Evolutionary conservation across 2,113 vertebrate genomes (phyloP), one percentile per base, ranked within the genome.

Genomic region (Notothenia rossii): DNA sequence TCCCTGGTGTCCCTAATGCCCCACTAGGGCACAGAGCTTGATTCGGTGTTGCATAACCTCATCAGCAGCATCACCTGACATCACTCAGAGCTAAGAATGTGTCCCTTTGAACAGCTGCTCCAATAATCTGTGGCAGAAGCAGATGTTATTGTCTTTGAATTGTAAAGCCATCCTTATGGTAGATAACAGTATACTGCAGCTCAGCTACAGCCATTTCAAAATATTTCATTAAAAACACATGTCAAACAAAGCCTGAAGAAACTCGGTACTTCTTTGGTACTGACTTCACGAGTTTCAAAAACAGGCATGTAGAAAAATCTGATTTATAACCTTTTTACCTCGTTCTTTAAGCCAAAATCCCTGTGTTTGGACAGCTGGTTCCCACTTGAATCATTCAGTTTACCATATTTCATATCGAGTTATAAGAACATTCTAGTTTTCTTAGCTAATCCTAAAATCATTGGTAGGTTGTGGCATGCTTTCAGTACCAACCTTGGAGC

Each of bases 91-190:
- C 67, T 68, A 56, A 36, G 17, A 65, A 65, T 56, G 18, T 10
- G 65, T 81, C 54, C 78, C 50, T 20, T 7, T 7, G 18, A 22
- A 71, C 79, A 65, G 63, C 68, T 85, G 79, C 82, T 76, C 80
- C 14, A 22, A 2, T 48, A 0, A 29, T 10, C 50, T 36, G n/a
- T 49, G 50, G 59, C 69, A 18, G 25, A 17, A 77, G 36, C 56
- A 51, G 77, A 80, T 72, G 36, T 58, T 17, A 58, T 77, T 62
- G 46, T 36, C 20, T 66, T 60, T 33, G 2, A 61, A 25, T 72
- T 22, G 43, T 49, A 36, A 40, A 49, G 15, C 50, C 10, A 17
- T 25, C 50, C 15, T 43, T 3, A 15, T 59, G 50, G 40, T 3
- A 48, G n/a, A 43, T 22, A 12, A 45, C 29, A 5, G 6, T 63